phyloP scores from a whole-genome alignment of 2,797 vertebrate genomes.

The Gallirallus australis region DNA sequence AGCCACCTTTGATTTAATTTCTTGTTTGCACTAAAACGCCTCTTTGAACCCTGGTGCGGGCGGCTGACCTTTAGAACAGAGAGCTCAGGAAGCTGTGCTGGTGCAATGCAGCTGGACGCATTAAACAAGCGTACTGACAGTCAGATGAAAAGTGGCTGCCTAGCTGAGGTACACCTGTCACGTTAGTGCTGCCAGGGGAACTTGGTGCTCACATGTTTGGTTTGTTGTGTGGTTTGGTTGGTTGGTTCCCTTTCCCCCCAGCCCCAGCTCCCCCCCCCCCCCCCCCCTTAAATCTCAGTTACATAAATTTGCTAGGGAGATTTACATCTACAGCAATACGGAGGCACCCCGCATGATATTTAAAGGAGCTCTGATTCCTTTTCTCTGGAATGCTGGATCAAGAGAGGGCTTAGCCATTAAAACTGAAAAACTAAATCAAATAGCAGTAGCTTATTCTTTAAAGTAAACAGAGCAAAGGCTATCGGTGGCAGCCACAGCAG shows the following conservation, averaged over 20 bases:
- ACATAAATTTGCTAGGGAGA: not conserved
- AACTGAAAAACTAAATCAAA: constrained; percentile 63
- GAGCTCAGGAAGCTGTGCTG: not conserved
- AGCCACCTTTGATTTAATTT: not conserved
- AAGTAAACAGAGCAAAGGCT: constrained; percentile 71
- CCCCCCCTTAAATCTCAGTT: not conserved
- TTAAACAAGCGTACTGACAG: constrained; percentile 9
- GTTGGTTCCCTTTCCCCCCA: not conserved
- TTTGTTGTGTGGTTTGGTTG: not conserved
- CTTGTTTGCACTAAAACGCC: constrained; percentile 7
- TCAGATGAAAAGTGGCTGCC: not conserved
- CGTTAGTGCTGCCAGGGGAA: not conserved
- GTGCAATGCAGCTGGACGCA: constrained; percentile 36
- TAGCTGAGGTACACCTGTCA: constrained; percentile 17
- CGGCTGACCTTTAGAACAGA: constrained; percentile 60
- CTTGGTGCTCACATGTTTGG: not conserved
- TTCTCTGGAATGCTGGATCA: constrained; percentile 18
- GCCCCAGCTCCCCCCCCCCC: not conserved
- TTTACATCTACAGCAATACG: not conserved
- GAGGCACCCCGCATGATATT: not conserved
- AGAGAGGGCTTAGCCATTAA: constrained; percentile 42
- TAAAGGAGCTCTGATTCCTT: constrained; percentile 23
- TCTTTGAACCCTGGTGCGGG: constrained; percentile 46
- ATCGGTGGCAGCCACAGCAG: not conserved
- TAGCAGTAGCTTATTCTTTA: constrained; percentile 62